These are phyloP conservation scores for Heteractis magnifica DNA, from an alignment of 92 coral and sea anemone genomes.

Conservation along the genomic window DNA sequence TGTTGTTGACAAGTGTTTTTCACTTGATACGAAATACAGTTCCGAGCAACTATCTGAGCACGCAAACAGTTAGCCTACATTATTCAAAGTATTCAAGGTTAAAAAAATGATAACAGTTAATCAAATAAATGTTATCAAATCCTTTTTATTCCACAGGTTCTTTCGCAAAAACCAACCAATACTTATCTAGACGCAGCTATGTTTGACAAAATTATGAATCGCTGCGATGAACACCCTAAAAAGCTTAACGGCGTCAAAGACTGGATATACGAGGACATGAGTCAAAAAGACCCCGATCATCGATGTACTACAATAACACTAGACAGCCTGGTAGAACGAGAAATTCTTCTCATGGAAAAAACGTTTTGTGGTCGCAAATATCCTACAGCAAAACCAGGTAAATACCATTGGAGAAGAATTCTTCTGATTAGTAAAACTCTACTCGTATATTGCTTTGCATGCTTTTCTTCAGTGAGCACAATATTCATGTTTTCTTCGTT, in stretches of 20 bases:
- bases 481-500: not conserved
- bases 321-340: constrained; percentile 57
- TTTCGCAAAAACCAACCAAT: constrained; percentile 34
- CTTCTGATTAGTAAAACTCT: not conserved
- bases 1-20: too few relatives aligned
- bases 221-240: constrained; percentile 33
- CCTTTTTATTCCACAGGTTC: constrained; percentile 36
- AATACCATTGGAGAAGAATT: not conserved
- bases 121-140: not conserved
- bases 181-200: constrained; percentile 62
- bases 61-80: too few relatives aligned
- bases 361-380: constrained; percentile 39
- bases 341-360: constrained; percentile 53
- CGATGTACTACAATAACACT: constrained; percentile 53
- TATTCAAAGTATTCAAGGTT: too few relatives aligned
- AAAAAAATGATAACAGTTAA: not conserved
- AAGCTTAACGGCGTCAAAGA: constrained; percentile 40
- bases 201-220: constrained; percentile 44
- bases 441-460: not conserved
- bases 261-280: constrained; percentile 41
- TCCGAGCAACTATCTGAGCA: too few relatives aligned
- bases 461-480: too few relatives aligned
- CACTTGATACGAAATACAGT: too few relatives aligned
- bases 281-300: constrained; percentile 31
- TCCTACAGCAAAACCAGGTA: constrained; percentile 66